phyloP scores from a whole-genome alignment of 1,140 invertebrate genomes.

The Thalassaphorura encarpata region DNA sequence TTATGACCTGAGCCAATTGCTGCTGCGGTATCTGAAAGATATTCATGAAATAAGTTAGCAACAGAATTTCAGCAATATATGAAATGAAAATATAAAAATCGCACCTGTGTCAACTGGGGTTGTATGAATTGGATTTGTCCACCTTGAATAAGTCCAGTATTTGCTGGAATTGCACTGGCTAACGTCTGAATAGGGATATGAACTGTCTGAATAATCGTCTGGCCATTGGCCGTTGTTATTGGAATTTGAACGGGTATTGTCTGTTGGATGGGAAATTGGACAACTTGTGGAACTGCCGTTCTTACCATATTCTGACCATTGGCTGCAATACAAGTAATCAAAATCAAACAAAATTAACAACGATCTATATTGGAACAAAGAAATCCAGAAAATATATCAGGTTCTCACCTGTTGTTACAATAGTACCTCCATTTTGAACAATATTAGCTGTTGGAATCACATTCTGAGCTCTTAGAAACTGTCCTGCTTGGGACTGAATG shows the following conservation, averaged over 20 bases:
- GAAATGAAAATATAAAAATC: constrained; percentile 1
- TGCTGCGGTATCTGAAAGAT: constrained; percentile 40
- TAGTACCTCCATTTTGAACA: constrained; percentile 27
- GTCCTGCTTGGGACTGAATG: constrained; percentile 24
- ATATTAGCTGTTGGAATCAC: constrained; percentile 28
- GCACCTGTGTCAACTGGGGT: constrained; percentile 45
- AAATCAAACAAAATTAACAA: neutral
- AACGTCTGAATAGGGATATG: constrained; percentile 77
- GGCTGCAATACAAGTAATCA: constrained; percentile 17
- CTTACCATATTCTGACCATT: constrained; percentile 62
- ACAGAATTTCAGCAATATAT: neutral
- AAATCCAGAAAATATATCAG: neutral
- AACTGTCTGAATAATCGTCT: constrained; percentile 85
- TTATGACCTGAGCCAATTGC: constrained; percentile 74
- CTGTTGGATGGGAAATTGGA: constrained; percentile 71
- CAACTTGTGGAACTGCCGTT: constrained; percentile 46
- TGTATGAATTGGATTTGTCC: constrained; percentile 56
- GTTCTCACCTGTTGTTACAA: constrained; percentile 18
- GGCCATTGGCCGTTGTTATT: constrained; percentile 75
- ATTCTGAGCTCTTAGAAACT: constrained; percentile 29
- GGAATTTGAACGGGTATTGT: constrained; percentile 86
- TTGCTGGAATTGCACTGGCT: constrained; percentile 44
- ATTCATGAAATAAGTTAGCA: neutral
- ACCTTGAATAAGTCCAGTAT: constrained; percentile 39
- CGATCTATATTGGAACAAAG: neutral